Percentiles rank a stretch among this genome's conserved stretches.
These are phyloP conservation scores for Atherinomorus stipes DNA, from an alignment of 2,113 vertebrate genomes.

Conservation along the genomic window DNA sequence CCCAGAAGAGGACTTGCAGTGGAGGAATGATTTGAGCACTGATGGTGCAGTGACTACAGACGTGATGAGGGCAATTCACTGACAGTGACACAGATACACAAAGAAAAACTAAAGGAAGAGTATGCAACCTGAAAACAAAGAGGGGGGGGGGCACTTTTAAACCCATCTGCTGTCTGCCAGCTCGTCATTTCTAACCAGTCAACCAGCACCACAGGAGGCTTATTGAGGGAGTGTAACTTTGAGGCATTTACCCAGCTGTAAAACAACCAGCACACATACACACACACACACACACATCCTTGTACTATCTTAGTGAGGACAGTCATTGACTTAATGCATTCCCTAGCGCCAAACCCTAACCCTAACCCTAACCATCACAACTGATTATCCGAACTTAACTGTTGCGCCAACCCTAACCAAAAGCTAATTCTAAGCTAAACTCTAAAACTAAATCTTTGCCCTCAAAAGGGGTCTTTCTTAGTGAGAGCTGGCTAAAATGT, in stretches of 20 bases:
- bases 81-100: conserved; percentile 36
- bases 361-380: no score
- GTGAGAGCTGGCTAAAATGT: no score
- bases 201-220: conserved; percentile 45
- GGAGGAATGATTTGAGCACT: conserved; percentile 43
- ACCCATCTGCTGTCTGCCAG: conserved; percentile 46
- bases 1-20: conserved; percentile 22
- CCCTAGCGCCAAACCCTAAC: no score
- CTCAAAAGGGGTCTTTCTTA: no score
- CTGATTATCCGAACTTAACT: no score
- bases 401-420: no score
- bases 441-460: no score
- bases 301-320: no score
- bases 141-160: conserved; percentile 40
- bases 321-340: no score
- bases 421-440: no score
- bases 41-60: conserved; percentile 34
- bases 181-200: conserved; percentile 61
- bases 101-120: conserved; percentile 34
- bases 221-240: conserved; percentile 34
- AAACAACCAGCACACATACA: neutral
- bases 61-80: conserved; percentile 45
- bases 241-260: conserved; percentile 53
- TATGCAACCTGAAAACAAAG: conserved; percentile 29
- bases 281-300: neutral